A percentile compares a stretch with the other conserved stretches of the same genome.
Conservation (phyloP, 2,888 invertebrate species). For the Odontomyia ornata region DNA sequence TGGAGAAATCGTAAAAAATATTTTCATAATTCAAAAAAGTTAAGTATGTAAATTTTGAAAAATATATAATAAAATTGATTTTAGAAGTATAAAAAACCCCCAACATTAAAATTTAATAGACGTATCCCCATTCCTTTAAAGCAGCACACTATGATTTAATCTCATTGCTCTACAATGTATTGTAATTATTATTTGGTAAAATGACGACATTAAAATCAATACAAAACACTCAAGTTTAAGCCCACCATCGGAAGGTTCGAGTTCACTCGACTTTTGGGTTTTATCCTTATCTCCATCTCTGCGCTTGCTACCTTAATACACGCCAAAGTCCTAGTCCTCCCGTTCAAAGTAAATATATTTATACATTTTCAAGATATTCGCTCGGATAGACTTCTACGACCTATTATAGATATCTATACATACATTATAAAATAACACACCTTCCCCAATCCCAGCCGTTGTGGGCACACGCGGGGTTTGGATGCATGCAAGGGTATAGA, state of each 20-base stretch:
- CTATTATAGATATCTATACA: conserved; percentile 4
- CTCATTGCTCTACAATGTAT: conserved; percentile 22
- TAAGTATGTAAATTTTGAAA: too few relatives aligned
- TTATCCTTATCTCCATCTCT: conserved; percentile 44
- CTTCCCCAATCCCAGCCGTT: not conserved
- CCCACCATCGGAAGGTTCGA: conserved; percentile 26
- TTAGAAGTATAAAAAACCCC: too few relatives aligned
- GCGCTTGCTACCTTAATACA: conserved; percentile 27
- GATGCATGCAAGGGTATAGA: conserved; percentile 10
- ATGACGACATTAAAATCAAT: conserved; percentile 50
- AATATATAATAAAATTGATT: too few relatives aligned
- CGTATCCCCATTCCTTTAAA: not conserved
- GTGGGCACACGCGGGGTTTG: not conserved
- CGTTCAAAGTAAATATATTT: conserved; percentile 35
- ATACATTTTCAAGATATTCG: conserved; percentile 37
- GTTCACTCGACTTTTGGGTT: conserved; percentile 43
- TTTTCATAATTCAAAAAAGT: too few relatives aligned
- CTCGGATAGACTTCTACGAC: not conserved
- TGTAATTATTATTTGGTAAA: conserved; percentile 47
- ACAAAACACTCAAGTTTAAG: conserved; percentile 48
- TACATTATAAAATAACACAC: conserved; percentile 28
- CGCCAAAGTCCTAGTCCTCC: not conserved
- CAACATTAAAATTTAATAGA: too few relatives aligned
- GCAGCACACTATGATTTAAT: conserved; percentile 19
- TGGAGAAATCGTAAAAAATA: too few relatives aligned